phyloP scores from a whole-genome alignment of 2,888 invertebrate species.

The Diabrotica balteata region DNA sequence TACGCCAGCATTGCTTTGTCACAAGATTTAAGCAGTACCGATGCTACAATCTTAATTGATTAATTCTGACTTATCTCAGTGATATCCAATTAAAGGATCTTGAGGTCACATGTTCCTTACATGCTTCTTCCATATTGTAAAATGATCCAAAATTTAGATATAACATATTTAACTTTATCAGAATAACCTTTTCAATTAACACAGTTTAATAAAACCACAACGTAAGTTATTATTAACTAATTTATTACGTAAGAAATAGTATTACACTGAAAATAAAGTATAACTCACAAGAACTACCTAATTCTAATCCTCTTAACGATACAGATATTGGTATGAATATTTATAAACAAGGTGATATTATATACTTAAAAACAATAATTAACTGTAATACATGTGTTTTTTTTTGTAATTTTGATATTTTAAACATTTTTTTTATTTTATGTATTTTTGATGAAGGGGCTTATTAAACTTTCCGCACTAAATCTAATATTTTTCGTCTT shows the following conservation, averaged over 20 bases:
- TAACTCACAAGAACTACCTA: constrained; percentile 2
- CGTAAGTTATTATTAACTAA: constrained; percentile 4
- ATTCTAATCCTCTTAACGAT: not conserved
- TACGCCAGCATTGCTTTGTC: too few species aligned
- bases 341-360: constrained; percentile 4
- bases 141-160: too few species aligned
- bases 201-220: too few species aligned
- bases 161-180: too few species aligned
- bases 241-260: constrained; percentile 11
- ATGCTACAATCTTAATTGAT: too few species aligned
- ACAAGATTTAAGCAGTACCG: too few species aligned
- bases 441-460: constrained; percentile 17
- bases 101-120: too few species aligned
- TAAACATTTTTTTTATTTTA: constrained; percentile 11
- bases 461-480: constrained; percentile 38
- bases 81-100: too few species aligned
- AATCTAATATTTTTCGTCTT: constrained; percentile 29
- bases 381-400: constrained; percentile 5
- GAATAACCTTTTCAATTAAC: too few species aligned
- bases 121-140: too few species aligned
- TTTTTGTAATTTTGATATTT: constrained; percentile 4
- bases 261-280: constrained; percentile 10
- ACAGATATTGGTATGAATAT: not conserved
- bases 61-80: too few species aligned
- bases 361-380: constrained; percentile 3